Base-by-base conservation (phyloP, 2,113 vertebrate species). In the Melanerpes formicivorus region DNA sequence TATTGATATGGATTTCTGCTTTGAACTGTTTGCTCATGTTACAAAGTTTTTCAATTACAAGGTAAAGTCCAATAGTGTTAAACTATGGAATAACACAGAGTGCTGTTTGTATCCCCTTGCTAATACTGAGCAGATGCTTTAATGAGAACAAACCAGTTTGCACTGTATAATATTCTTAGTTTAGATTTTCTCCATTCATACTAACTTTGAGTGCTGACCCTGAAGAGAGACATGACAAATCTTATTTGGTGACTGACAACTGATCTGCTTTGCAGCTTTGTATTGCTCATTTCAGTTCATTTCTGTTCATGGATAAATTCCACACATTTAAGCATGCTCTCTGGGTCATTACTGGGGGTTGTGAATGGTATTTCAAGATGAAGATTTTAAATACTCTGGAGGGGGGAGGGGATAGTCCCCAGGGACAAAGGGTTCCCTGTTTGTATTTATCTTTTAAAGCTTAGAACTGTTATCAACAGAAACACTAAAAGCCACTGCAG, bases 21-120 rank as follows among this genome's bases (percentile, higher is more conserved):
- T 99, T 42, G 99, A 99, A 90, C 98, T 99, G 13, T 99, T 99
- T 95, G 98, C 99, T 58, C 99, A 99, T 21, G 97, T 99, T 15
- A 99, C 99, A 22, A 99, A 98, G 84, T 99, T 99, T 97, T 99
- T 99, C 96, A 99, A 98, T 97, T 99, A 99, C 93, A 99, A 99
- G 98, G 99, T 99, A 91, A 91, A 58, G 81, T 74, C 59, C 32
- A 14, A 30, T 9, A 17, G 23, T 10, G 34, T 26, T 71, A 34
- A 89, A n/a, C 4, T 48, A 30, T 23, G 8, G 32, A 70, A 48
- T 37, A 64, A 54, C 11, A 42, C 10, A 14, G 1, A 6, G 1
- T 50, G 10, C 52, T 54, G 5, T 21, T 66, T 74, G 7, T 44
- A 21, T 34, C 70, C 46, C 27, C 52, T 62, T 42, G 48, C 32